Conservation (phyloP, 2,888 invertebrate species). For the Pasiphila rectangulata region DNA sequence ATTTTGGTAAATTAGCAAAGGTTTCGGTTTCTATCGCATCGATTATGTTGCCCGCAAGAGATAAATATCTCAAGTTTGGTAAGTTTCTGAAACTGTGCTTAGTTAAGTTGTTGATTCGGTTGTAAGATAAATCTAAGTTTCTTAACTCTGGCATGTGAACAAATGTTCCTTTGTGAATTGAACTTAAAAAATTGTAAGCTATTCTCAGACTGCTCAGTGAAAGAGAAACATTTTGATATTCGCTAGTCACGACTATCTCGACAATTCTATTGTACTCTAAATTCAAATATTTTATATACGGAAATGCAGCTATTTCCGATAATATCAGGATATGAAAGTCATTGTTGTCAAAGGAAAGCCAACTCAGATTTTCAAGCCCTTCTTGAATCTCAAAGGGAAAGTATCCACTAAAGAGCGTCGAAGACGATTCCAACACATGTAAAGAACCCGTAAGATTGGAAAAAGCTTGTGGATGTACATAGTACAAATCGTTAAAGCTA, state of each 20-base stretch:
- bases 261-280: slow-evolving; percentile 91
- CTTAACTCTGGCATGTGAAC: slow-evolving; percentile 86
- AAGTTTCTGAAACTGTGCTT: slow-evolving; percentile 88
- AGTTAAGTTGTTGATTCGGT: slow-evolving; percentile 86
- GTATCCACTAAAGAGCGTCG: slow-evolving; percentile 89
- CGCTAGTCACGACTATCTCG: slow-evolving; percentile 84
- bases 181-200: slow-evolving; percentile 89
- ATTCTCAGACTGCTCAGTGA: slow-evolving; percentile 89
- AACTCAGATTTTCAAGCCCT: slow-evolving; percentile 87
- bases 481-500: slow-evolving; percentile 93
- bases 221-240: slow-evolving; percentile 85
- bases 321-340: slow-evolving; percentile 87
- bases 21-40: slow-evolving; percentile 86
- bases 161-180: slow-evolving; percentile 86
- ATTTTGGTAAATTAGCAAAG: slow-evolving; percentile 87
- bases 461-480: slow-evolving; percentile 90
- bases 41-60: slow-evolving; percentile 91
- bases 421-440: slow-evolving; percentile 92
- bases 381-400: slow-evolving; percentile 89
- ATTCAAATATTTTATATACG: slow-evolving; percentile 89
- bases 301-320: slow-evolving; percentile 85
- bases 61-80: slow-evolving; percentile 88
- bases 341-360: slow-evolving; percentile 94
- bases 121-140: slow-evolving; percentile 89
- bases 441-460: slow-evolving; percentile 87